Evolutionary conservation across 92 coral and sea anemone species (phyloP).

Genomic region (Porites divaricata): DNA sequence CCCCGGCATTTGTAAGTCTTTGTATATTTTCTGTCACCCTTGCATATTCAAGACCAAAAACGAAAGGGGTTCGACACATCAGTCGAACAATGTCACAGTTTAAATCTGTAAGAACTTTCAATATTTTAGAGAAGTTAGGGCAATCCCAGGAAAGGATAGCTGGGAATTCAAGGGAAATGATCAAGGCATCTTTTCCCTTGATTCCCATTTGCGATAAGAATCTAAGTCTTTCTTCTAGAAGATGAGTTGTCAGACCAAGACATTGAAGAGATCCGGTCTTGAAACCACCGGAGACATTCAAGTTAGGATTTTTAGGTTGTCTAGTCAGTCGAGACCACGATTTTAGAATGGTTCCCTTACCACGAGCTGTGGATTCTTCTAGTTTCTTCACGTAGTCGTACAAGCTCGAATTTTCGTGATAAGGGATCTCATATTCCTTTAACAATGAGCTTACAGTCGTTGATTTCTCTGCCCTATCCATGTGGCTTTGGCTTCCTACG

Average conservation of each 20-base stretch:
- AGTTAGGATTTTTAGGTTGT: background rate
- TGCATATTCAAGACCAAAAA: slow-evolving; percentile 73
- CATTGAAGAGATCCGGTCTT: slow-evolving; percentile 55
- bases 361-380: slow-evolving; percentile 15
- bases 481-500: background rate
- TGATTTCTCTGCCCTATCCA: background rate
- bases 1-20: slow-evolving; percentile 65
- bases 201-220: slow-evolving; percentile 71
- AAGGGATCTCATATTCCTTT: slow-evolving; percentile 3
- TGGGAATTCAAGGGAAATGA: slow-evolving; percentile 81
- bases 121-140: slow-evolving; percentile 64
- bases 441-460: background rate
- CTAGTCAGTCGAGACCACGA: slow-evolving; percentile 30
- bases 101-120: slow-evolving; percentile 67
- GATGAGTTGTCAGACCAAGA: slow-evolving; percentile 72
- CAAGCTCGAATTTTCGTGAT: background rate
- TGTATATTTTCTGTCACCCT: slow-evolving; percentile 70
- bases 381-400: slow-evolving; percentile 33
- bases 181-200: slow-evolving; percentile 77
- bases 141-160: slow-evolving; percentile 74
- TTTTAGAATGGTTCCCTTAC: slow-evolving; percentile 26
- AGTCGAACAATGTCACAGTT: slow-evolving; percentile 82
- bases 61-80: slow-evolving; percentile 78
- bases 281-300: slow-evolving; percentile 12
- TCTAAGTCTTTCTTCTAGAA: slow-evolving; percentile 69